Conservation (phyloP, 2,113 vertebrate genomes). For the Engraulis encrasicolus region DNA sequence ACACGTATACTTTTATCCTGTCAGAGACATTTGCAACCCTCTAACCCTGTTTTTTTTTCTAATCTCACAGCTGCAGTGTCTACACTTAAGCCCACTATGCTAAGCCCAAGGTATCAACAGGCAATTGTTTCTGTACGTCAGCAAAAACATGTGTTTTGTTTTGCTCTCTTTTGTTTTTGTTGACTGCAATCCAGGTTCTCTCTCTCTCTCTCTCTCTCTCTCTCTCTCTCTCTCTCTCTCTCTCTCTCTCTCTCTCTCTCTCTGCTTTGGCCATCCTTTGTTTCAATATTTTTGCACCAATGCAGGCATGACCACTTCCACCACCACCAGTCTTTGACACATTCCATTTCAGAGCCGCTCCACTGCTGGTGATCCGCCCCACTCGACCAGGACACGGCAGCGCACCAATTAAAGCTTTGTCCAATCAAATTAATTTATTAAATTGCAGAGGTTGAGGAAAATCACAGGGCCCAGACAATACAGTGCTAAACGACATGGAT, state of each 20-base stretch:
- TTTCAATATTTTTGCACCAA: not conserved
- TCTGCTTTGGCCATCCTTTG: not conserved
- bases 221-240: not conserved
- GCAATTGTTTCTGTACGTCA: not conserved
- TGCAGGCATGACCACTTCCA: conserved; percentile 14
- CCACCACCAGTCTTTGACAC: not conserved
- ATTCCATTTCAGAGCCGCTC: not conserved
- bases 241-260: not conserved
- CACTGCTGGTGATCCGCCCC: not conserved
- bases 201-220: not conserved
- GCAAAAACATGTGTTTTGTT: too few species aligned
- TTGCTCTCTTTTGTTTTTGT: too few species aligned
- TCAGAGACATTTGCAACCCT: too few species aligned
- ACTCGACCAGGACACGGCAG: conserved; percentile 27
- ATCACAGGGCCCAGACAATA: conserved; percentile 41
- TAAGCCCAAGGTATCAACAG: not conserved
- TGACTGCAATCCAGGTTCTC: too few species aligned
- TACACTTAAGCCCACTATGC: not conserved
- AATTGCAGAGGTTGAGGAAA: conserved; percentile 33
- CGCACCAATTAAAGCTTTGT: conserved; percentile 45
- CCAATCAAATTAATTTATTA: conserved; percentile 47
- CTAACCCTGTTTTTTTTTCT: too few species aligned
- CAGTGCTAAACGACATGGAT: conserved; percentile 44
- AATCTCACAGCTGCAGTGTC: too few species aligned
- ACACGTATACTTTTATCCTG: too few species aligned